phyloP scores from a whole-genome alignment of 2,113 vertebrate genomes.

The Pteronura brasiliensis region DNA sequence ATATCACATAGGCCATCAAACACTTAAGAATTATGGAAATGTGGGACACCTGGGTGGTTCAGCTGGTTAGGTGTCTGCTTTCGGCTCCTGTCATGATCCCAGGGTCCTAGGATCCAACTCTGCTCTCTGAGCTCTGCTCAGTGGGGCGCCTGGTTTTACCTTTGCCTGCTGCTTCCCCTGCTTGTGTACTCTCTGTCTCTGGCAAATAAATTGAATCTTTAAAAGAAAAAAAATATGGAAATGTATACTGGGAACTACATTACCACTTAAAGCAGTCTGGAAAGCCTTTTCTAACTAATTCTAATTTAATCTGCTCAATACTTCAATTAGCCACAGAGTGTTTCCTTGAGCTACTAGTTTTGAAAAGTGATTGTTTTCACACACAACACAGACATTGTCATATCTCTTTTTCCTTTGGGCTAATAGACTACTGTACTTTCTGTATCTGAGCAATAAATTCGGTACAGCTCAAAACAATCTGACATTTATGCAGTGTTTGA shows the following conservation, averaged over 20 bases:
- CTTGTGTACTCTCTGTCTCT: too few relatives aligned
- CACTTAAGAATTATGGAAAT: conserved; percentile 67
- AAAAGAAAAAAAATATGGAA: conserved; percentile 44
- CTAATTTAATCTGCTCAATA: conserved; percentile 67
- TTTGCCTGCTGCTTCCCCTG: too few relatives aligned
- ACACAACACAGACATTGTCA: not conserved
- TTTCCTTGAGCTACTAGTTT: conserved; percentile 34
- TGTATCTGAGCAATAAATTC: not conserved
- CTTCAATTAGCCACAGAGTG: conserved; percentile 31
- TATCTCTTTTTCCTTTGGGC: not conserved
- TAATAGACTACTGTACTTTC: not conserved
- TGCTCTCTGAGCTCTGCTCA: too few relatives aligned
- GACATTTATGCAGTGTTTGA: not conserved
- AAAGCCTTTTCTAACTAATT: conserved; percentile 55
- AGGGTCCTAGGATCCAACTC: too few relatives aligned
- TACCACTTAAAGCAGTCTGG: conserved; percentile 61
- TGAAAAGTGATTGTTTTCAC: conserved; percentile 61
- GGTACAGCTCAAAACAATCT: not conserved
- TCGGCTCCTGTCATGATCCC: too few relatives aligned
- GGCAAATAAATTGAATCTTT: too few relatives aligned
- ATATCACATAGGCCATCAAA: conserved; percentile 49
- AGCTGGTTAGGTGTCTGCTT: too few relatives aligned
- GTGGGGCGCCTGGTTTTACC: too few relatives aligned
- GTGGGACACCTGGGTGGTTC: not conserved
- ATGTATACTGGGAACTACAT: conserved; percentile 32